Conservation (phyloP, 2,888 invertebrate genomes). For the Limenitis camilla region DNA sequence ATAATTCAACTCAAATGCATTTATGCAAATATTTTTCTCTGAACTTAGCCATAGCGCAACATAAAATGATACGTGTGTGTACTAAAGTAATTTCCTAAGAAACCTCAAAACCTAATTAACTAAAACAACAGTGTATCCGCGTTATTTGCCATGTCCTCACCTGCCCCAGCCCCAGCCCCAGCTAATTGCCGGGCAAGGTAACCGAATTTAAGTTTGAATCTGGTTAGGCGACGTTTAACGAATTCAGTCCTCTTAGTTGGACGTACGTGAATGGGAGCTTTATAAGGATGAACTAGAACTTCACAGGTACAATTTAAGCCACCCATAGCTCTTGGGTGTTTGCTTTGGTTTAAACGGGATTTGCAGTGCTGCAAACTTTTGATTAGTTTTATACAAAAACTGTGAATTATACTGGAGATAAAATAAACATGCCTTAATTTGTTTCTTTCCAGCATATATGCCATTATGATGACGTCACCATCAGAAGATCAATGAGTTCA, state of each 20-base stretch:
- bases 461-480: too few species aligned
- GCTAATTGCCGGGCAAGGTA: conserved; percentile 56
- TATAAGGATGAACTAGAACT: conserved; percentile 19
- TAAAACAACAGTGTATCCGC: conserved; percentile 24
- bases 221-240: conserved; percentile 61
- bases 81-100: conserved; percentile 17
- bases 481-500: too few species aligned
- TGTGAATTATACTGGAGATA: background rate
- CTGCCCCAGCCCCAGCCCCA: conserved; percentile 31
- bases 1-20: too few species aligned
- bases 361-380: background rate
- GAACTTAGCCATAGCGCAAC: background rate
- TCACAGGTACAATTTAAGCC: conserved; percentile 13
- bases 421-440: too few species aligned
- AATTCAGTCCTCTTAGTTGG: conserved; percentile 58
- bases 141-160: conserved; percentile 52
- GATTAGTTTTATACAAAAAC: background rate
- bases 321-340: background rate
- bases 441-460: too few species aligned
- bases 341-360: conserved; percentile 5
- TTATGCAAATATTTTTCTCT: background rate
- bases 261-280: conserved; percentile 28
- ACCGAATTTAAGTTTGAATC: conserved; percentile 63
- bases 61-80: conserved; percentile 1
- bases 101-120: conserved; percentile 23